These are phyloP conservation scores for Origma solitaria DNA, from an alignment of 2,113 vertebrate species.

Conservation along the genomic window DNA sequence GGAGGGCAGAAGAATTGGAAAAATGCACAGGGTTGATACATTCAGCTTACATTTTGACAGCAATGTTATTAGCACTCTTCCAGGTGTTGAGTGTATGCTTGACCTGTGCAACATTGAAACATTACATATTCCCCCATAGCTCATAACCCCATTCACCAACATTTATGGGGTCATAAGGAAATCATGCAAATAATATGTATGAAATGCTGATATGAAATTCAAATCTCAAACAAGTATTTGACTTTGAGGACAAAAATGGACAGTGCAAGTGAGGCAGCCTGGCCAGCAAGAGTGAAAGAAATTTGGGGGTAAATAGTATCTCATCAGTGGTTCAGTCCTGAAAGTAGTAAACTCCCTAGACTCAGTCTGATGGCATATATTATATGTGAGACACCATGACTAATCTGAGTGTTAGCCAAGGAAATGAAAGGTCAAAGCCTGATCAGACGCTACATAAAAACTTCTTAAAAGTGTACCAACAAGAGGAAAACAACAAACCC, in stretches of 20 bases:
- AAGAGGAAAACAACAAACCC: not conserved
- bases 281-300: not conserved
- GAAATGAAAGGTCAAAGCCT: not conserved
- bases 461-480: not conserved
- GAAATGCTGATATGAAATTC: not conserved
- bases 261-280: not conserved
- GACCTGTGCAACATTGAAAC: not conserved
- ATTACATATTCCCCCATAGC: not conserved
- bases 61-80: not conserved
- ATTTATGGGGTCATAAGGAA: not conserved
- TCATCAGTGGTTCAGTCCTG: not conserved
- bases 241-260: not conserved
- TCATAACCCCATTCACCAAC: not conserved
- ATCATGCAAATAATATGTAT: not conserved
- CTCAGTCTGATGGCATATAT: not conserved
- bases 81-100: not conserved
- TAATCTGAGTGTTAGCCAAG: not conserved
- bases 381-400: not conserved
- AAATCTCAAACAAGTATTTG: not conserved
- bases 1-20: not conserved
- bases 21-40: not conserved
- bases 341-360: not conserved
- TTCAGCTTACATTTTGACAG: not conserved
- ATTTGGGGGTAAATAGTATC: not conserved
- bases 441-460: not conserved